Evolutionary conservation across 2,888 invertebrate species (phyloP).

Genomic region (Pyrrhia umbra): DNA sequence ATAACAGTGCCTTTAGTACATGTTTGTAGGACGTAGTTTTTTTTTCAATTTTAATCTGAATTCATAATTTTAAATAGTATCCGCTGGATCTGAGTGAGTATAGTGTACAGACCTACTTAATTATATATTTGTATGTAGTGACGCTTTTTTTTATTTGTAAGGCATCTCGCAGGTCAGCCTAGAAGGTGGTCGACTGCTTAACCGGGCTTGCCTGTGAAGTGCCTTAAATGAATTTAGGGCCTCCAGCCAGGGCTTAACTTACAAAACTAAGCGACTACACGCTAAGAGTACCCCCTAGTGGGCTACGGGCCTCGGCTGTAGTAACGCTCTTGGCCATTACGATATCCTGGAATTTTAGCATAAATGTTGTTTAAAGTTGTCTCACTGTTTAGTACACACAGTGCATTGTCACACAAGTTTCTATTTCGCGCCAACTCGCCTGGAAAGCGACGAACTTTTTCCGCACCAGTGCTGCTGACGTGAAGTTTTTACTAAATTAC

Average conservation of each 20-base stretch:
- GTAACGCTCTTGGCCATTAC: background rate
- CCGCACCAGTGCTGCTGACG: constrained; percentile 44
- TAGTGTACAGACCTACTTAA: too few species aligned
- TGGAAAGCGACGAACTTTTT: constrained; percentile 73
- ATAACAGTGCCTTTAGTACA: constrained; percentile 24
- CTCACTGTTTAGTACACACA: constrained; percentile 8
- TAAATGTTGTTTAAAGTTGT: constrained; percentile 8
- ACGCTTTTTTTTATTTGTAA: too few species aligned
- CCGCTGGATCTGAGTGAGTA: background rate
- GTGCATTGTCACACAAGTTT: constrained; percentile 75
- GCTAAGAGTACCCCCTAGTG: too few species aligned
- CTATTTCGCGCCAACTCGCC: constrained; percentile 77
- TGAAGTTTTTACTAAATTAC: constrained; percentile 45
- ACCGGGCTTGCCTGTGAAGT: too few species aligned
- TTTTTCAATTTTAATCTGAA: constrained; percentile 8
- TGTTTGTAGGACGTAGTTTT: constrained; percentile 14
- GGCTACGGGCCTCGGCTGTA: too few species aligned
- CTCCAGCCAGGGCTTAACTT: too few species aligned
- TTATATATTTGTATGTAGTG: background rate
- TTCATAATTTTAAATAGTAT: background rate
- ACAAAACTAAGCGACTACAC: too few species aligned
- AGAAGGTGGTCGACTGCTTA: too few species aligned
- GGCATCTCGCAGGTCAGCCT: too few species aligned
- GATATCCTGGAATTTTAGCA: background rate
- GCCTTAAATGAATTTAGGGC: too few species aligned